Conservation (phyloP, 1,140 invertebrate species). For the Probaryconus sp. region DNA sequence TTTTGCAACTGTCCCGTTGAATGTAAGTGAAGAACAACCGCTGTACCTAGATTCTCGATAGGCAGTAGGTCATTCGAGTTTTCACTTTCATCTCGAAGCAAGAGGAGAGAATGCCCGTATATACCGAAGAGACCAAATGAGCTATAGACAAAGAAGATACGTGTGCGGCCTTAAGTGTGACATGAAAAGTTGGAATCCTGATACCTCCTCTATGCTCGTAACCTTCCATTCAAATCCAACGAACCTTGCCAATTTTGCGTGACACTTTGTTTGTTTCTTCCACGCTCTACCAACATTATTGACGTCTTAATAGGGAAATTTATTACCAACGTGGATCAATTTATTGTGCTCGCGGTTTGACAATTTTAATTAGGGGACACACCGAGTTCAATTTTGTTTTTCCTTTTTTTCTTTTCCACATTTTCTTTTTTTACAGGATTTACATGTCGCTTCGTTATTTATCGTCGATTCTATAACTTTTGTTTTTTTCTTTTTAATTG, state of each 20-base stretch:
- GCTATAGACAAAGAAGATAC: constrained; percentile 57
- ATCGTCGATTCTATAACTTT: too few species aligned
- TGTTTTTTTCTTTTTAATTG: too few species aligned
- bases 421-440: too few species aligned
- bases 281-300: constrained; percentile 27
- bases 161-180: constrained; percentile 64
- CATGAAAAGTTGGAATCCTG: constrained; percentile 55
- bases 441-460: too few species aligned
- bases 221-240: constrained; percentile 69
- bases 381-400: too few species aligned
- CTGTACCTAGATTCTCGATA: constrained; percentile 75
- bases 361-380: constrained; percentile 24
- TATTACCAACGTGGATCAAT: constrained; percentile 8
- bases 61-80: constrained; percentile 77
- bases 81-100: constrained; percentile 76
- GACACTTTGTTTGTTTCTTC: constrained; percentile 68
- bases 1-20: constrained; percentile 34
- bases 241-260: constrained; percentile 67
- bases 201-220: constrained; percentile 63
- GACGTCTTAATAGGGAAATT: constrained; percentile 34
- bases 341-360: not conserved
- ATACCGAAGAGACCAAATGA: constrained; percentile 43
- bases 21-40: constrained; percentile 24
- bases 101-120: constrained; percentile 69
- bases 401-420: too few species aligned